Evolutionary conservation across 1,140 invertebrate genomes (phyloP), one percentile per base, ranked within the genome.

Genomic region (Eumeta japonica): DNA sequence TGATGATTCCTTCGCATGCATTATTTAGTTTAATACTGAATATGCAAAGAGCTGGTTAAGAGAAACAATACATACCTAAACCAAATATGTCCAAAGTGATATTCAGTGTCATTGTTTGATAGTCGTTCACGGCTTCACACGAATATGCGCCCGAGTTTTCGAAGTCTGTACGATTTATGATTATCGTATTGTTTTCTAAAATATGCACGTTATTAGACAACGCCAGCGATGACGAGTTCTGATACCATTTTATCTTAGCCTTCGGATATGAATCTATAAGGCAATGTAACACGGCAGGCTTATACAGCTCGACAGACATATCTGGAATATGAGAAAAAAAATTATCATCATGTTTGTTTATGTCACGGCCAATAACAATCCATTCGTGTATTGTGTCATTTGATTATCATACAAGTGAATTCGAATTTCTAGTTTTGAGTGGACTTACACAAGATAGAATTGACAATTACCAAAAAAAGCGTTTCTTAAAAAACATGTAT

Each of bases 241-340:
- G 60, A 36, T 46, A 53, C 67, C 68, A 75, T 0, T 27, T 47
- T n/a, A 55, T 41, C 1, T 12, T 40, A 0, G 65, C 42, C 5
- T 39, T 11, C 0, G 72, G 68, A 10, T 54, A 34, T 0, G 54
- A 37, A 18, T 60, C 55, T 3, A 65, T 16, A 3, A 36, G 28
- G 33, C 72, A 75, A 1, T 43, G 46, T 0, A 75, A 40, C n/a
- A 51, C 36, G 1, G 54, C 35, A 41, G 56, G 50, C 3, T 60
- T 57, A 37, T 70, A 68, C 1, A 73, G 37, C 33, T 66, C 48
- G 2, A 58, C 47, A 28, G 57, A 53, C 36, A 44, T 52, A 45
- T 72, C 68, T 75, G 56, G 19, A 59, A 63, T n/a, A n/a, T n/a
- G n/a, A n/a, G n/a, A n/a, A 16, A 27, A 42, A 37, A 39, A 35